phyloP scores from a whole-genome alignment of 2,797 vertebrate genomes.

The Neosilurus hyrtlii region DNA sequence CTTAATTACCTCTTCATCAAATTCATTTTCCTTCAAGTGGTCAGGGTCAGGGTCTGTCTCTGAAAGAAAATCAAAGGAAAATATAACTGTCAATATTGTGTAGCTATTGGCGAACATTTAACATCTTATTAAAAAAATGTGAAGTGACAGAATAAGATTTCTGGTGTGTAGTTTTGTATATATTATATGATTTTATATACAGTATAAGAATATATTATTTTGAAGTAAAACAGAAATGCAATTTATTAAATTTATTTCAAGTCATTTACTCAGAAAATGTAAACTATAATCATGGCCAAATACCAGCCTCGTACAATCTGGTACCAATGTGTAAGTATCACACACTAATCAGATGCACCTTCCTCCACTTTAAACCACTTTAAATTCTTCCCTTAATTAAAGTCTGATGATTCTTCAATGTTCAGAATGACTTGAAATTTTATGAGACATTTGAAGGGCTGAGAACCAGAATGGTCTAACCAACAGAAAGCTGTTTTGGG shows the following conservation, averaged over 20 bases:
- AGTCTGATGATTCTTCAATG: neutral
- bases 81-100: slow-evolving; percentile 25
- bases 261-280: neutral
- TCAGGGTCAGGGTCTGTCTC: slow-evolving; percentile 76
- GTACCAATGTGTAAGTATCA: too few relatives aligned
- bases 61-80: slow-evolving; percentile 75
- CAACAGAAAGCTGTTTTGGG: too few relatives aligned
- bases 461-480: too few relatives aligned
- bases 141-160: neutral
- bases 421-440: neutral
- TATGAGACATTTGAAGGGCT: neutral
- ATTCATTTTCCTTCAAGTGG: slow-evolving; percentile 67
- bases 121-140: neutral
- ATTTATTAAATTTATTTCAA: neutral
- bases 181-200: too few relatives aligned
- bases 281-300: neutral
- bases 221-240: neutral
- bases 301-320: neutral
- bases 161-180: too few relatives aligned
- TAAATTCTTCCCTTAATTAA: neutral
- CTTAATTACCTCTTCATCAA: slow-evolving; percentile 68
- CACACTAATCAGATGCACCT: too few relatives aligned
- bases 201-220: too few relatives aligned
- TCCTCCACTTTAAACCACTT: neutral
- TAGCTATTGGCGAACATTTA: neutral